Conservation (phyloP, 2,113 vertebrate species). For the Sardina pilchardus region DNA sequence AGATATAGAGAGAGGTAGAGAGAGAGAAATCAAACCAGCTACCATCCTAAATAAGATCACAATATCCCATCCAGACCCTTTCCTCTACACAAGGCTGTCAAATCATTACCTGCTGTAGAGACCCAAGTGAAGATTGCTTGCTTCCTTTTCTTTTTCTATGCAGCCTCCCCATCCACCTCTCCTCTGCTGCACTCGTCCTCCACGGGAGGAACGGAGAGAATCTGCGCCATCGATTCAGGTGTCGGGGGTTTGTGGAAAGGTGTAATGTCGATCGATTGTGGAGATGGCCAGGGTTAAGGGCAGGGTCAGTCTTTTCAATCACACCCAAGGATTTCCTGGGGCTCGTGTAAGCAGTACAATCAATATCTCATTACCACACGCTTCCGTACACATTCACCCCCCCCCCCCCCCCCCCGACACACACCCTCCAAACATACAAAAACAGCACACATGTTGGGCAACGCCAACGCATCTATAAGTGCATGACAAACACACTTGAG, state of each 20-base stretch:
- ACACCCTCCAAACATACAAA: background rate
- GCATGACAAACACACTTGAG: background rate
- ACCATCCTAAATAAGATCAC: background rate
- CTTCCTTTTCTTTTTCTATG: background rate
- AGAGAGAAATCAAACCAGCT: background rate
- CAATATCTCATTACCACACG: constrained; percentile 64
- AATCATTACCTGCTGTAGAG: background rate
- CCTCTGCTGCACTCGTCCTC: constrained; percentile 9
- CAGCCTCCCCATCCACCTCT: background rate
- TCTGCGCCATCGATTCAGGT: constrained; percentile 49
- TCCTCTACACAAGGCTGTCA: background rate
- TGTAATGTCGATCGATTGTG: constrained; percentile 63
- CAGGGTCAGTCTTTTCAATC: constrained; percentile 60
- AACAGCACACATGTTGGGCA: background rate
- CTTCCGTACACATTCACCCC: constrained; percentile 24
- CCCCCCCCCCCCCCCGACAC: background rate
- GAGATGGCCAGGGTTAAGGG: constrained; percentile 51
- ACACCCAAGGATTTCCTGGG: constrained; percentile 55
- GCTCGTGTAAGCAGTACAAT: constrained; percentile 46
- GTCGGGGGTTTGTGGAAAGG: constrained; percentile 56
- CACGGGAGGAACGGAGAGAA: constrained; percentile 42
- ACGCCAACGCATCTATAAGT: background rate
- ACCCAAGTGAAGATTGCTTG: background rate
- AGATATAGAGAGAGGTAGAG: background rate
- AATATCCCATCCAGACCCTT: background rate